Evolutionary conservation across 2,113 vertebrate species (phyloP).

Genomic region (Syngnathus floridae): DNA sequence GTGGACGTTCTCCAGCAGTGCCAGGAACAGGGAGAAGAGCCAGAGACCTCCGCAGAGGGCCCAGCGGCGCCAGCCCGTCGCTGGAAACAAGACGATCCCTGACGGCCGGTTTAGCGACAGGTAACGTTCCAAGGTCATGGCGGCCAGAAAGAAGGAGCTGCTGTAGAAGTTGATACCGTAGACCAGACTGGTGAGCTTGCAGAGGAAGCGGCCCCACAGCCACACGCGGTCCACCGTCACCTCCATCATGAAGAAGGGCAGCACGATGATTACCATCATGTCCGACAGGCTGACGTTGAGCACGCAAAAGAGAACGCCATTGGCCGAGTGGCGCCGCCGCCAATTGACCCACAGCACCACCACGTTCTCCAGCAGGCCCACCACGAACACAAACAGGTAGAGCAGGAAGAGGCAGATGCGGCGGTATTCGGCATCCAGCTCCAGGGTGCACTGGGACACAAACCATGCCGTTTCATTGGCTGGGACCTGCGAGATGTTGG

Average conservation of each 20-base stretch:
- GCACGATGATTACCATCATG: conserved; percentile 76
- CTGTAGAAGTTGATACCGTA: conserved; percentile 88
- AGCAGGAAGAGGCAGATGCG: conserved; percentile 80
- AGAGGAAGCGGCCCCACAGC: conserved; percentile 89
- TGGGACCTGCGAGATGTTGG: conserved; percentile 63
- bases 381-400: conserved; percentile 81
- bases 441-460: conserved; percentile 68
- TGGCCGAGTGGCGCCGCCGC: conserved; percentile 70
- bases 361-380: conserved; percentile 83
- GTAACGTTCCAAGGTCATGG: conserved; percentile 87
- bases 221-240: conserved; percentile 80
- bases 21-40: conserved; percentile 74
- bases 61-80: conserved; percentile 67
- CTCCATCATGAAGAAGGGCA: conserved; percentile 92
- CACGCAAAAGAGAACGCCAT: conserved; percentile 80
- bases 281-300: conserved; percentile 88
- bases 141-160: conserved; percentile 88
- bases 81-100: conserved; percentile 64
- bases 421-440: conserved; percentile 66
- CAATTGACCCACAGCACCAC: conserved; percentile 89
- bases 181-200: conserved; percentile 85
- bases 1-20: conserved; percentile 81
- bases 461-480: conserved; percentile 69
- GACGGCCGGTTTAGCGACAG: conserved; percentile 68
- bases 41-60: conserved; percentile 73